A percentile compares a stretch with the other conserved stretches of the same genome.
Conservation (phyloP, 1,140 invertebrate species). For the Triops longicaudatus region DNA sequence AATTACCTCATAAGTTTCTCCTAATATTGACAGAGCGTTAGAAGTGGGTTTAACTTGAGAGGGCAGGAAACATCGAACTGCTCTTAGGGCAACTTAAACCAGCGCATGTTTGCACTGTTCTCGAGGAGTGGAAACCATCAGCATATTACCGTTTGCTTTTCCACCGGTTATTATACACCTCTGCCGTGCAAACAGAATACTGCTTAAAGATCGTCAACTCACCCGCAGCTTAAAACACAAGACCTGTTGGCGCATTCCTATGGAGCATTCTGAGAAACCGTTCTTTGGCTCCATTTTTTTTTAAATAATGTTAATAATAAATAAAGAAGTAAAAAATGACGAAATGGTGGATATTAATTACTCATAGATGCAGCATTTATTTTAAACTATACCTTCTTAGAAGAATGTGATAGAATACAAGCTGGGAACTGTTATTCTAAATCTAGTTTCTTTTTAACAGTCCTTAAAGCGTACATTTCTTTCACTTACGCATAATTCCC, state of each 20-base stretch:
- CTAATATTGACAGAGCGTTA: neutral
- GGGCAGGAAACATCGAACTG: neutral
- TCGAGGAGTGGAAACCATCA: neutral
- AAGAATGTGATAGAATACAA: neutral
- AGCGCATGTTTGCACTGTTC: neutral
- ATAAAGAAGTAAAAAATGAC: neutral
- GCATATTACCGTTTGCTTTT: slow-evolving; percentile 7
- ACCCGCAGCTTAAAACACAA: neutral
- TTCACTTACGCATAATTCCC: too few species aligned
- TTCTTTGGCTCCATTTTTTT: neutral
- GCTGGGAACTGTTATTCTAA: too few species aligned
- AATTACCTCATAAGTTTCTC: slow-evolving; percentile 12
- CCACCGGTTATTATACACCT: slow-evolving; percentile 3
- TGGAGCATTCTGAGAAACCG: neutral
- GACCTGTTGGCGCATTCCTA: neutral
- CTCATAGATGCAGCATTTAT: too few species aligned
- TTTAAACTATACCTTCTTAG: too few species aligned
- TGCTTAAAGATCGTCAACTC: neutral
- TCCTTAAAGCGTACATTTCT: too few species aligned
- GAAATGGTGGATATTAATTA: neutral
- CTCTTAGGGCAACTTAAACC: neutral
- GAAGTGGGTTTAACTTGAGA: neutral
- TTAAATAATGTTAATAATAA: neutral
- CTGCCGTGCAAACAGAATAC: neutral
- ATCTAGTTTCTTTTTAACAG: too few species aligned